A percentile compares a stretch with the other conserved stretches of the same genome.
phyloP scores from a whole-genome alignment of 92 coral and sea anemone genomes.

The Virgularia gustaviana region DNA sequence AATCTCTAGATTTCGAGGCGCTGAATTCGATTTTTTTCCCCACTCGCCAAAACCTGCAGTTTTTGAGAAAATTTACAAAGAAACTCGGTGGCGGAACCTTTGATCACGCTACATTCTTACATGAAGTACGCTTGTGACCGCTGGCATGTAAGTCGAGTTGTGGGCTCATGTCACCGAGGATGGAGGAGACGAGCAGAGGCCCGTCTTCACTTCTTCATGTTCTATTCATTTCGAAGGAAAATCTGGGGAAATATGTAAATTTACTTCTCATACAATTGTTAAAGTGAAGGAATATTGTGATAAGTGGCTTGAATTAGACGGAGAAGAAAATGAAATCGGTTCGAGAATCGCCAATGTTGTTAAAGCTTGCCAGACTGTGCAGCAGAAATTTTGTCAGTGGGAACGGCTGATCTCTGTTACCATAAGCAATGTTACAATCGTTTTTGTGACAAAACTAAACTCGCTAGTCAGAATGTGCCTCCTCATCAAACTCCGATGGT shows the following conservation, averaged over 20 bases:
- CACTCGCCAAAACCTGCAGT: no score
- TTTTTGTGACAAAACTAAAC: conserved; percentile 6
- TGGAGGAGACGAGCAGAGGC: not conserved
- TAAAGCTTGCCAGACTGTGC: not conserved
- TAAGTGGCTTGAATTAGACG: no score
- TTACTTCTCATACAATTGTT: no score
- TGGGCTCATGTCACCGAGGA: not conserved
- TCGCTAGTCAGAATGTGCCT: not conserved
- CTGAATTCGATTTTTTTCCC: conserved; percentile 4
- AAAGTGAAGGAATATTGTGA: no score
- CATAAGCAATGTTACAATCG: conserved; percentile 1
- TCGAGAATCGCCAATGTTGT: not conserved
- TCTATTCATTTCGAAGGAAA: no score
- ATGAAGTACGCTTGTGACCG: not conserved
- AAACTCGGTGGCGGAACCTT: no score
- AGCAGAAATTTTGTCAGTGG: not conserved
- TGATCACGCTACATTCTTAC: no score
- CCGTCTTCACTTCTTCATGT: conserved; percentile 7
- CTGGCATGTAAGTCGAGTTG: no score
- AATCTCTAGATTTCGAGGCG: not conserved
- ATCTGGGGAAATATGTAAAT: no score
- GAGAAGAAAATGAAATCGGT: not conserved
- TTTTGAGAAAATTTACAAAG: not conserved
- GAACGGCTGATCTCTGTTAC: not conserved
- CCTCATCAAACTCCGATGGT: no score